A percentile compares a stretch with the other conserved stretches of the same genome.
These are phyloP conservation scores for Urosaurus nigricauda DNA, from an alignment of 2,797 vertebrate species.

Conservation along the genomic window DNA sequence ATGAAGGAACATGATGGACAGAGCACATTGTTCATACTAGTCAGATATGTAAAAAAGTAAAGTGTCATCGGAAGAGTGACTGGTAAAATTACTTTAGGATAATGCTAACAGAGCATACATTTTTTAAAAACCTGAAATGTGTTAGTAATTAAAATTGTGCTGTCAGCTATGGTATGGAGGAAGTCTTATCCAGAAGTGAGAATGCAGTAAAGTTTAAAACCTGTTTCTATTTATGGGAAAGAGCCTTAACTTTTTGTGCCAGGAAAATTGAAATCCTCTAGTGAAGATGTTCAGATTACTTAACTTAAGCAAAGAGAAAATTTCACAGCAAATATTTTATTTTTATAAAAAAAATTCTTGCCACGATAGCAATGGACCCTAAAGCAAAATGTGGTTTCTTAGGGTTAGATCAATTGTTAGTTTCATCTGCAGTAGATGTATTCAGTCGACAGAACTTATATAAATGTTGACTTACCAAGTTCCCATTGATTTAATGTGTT, in stretches of 20 bases:
- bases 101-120: neutral
- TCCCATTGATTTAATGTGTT: too few relatives aligned
- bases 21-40: neutral
- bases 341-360: constrained; percentile 30
- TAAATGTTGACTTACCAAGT: too few relatives aligned
- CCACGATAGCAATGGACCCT: neutral
- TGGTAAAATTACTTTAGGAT: neutral
- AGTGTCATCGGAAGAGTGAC: neutral
- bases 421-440: neutral
- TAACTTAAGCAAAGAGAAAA: neutral
- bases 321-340: constrained; percentile 24
- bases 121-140: neutral
- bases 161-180: neutral
- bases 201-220: neutral
- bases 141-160: neutral
- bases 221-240: neutral
- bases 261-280: neutral
- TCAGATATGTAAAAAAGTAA: neutral
- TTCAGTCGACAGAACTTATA: too few relatives aligned
- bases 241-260: neutral
- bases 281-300: neutral
- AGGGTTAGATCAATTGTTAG: neutral
- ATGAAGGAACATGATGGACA: neutral
- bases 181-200: neutral
- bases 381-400: neutral